Percentiles rank a stretch among this genome's conserved stretches.
phyloP scores from a whole-genome alignment of 2,797 vertebrate genomes.

The Eutrigla gurnardus region DNA sequence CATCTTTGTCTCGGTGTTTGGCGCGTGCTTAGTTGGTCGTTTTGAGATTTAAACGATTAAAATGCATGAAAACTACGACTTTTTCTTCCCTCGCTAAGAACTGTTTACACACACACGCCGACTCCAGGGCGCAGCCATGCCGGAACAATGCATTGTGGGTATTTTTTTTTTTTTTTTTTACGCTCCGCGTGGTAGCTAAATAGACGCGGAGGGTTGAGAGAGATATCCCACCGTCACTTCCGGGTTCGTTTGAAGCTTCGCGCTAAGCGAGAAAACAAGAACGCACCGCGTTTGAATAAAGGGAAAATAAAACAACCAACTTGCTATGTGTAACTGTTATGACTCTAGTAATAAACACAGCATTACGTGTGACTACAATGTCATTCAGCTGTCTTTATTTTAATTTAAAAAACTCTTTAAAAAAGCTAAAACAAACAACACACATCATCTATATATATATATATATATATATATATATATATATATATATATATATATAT shows the following conservation, averaged over 20 bases:
- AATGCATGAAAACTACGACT: conserved; percentile 34
- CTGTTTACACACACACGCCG: conserved; percentile 79
- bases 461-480: no score
- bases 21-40: not conserved
- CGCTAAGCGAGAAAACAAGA: not conserved
- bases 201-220: conserved; percentile 2
- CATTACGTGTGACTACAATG: not conserved
- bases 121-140: conserved; percentile 85
- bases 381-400: not conserved
- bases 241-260: conserved; percentile 33
- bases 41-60: not conserved
- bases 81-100: conserved; percentile 12
- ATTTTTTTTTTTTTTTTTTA: not conserved
- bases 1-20: conserved; percentile 80
- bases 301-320: not conserved
- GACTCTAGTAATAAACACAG: no score
- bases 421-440: not conserved
- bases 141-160: conserved; percentile 74
- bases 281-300: not conserved
- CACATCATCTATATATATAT: no score
- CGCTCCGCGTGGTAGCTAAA: conserved; percentile 49
- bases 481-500: no score
- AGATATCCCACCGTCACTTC: conserved; percentile 6
- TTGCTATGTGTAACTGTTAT: no score
- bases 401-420: not conserved